phyloP scores from a whole-genome alignment of 2,888 invertebrate species.

The Eumerus sabulonum region DNA sequence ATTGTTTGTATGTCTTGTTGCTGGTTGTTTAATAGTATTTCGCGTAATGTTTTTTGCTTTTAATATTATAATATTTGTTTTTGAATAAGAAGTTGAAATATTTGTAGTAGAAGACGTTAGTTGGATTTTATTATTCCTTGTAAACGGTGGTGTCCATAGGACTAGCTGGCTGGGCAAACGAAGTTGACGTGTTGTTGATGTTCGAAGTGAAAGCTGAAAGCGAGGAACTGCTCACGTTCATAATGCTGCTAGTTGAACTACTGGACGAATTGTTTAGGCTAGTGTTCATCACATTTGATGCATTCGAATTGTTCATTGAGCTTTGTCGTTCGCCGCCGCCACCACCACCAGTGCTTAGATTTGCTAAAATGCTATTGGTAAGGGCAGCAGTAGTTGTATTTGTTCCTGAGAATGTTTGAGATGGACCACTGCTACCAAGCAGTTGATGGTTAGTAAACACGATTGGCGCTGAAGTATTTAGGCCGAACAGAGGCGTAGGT shows the following conservation, averaged over 20 bases:
- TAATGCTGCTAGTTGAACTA: conserved; percentile 73
- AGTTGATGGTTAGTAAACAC: conserved; percentile 75
- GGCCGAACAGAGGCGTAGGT: conserved; percentile 82
- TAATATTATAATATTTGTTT: conserved; percentile 27
- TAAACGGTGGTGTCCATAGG: conserved; percentile 86
- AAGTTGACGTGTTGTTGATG: conserved; percentile 74
- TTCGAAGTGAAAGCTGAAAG: conserved; percentile 76
- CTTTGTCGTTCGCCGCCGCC: conserved; percentile 53
- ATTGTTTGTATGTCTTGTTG: conserved; percentile 1
- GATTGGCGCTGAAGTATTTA: conserved; percentile 79
- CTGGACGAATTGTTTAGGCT: conserved; percentile 77
- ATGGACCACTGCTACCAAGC: conserved; percentile 70
- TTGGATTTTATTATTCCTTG: conserved; percentile 81
- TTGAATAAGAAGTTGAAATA: conserved; percentile 53
- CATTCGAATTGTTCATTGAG: conserved; percentile 58
- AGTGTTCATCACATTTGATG: conserved; percentile 73
- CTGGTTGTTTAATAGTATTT: conserved; percentile 5
- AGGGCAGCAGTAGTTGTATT: conserved; percentile 28
- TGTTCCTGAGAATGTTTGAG: conserved; percentile 68
- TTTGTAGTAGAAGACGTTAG: conserved; percentile 58
- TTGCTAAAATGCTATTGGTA: conserved; percentile 72
- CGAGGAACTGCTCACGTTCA: conserved; percentile 75
- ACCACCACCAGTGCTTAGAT: conserved; percentile 71
- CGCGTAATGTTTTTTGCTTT: conserved; percentile 8
- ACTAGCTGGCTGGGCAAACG: conserved; percentile 83